phyloP scores from a whole-genome alignment of 2,113 vertebrate genomes.

The Myrmophylax atrothorax region DNA sequence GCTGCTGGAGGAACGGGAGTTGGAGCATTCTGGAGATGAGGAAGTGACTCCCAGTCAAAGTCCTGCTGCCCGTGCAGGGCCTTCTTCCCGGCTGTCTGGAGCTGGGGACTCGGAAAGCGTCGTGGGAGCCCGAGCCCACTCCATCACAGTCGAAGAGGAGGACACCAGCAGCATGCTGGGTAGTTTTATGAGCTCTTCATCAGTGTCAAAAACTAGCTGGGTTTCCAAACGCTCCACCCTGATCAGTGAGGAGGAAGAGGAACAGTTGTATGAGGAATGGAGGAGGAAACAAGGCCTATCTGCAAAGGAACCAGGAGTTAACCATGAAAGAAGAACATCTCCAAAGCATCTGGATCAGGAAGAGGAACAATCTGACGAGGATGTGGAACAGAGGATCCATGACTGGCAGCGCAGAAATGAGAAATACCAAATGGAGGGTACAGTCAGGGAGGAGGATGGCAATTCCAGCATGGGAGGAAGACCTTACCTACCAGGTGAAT shows the following conservation, averaged over 20 bases:
- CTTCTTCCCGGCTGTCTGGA: slow-evolving; percentile 56
- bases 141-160: slow-evolving; percentile 85
- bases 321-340: background rate
- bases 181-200: slow-evolving; percentile 79
- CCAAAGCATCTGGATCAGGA: background rate
- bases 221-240: slow-evolving; percentile 73
- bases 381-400: slow-evolving; percentile 76
- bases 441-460: slow-evolving; percentile 68
- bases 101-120: slow-evolving; percentile 56
- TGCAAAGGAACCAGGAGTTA: background rate
- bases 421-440: slow-evolving; percentile 80
- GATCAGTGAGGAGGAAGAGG: slow-evolving; percentile 72
- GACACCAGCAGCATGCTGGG: slow-evolving; percentile 83
- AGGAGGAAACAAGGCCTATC: slow-evolving; percentile 57
- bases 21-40: slow-evolving; percentile 56
- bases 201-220: slow-evolving; percentile 60
- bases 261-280: slow-evolving; percentile 52
- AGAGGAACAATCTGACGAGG: slow-evolving; percentile 66
- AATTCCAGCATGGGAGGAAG: slow-evolving; percentile 28
- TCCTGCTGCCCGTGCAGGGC: slow-evolving; percentile 72
- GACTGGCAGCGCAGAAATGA: slow-evolving; percentile 93
- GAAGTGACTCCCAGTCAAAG: slow-evolving; percentile 79
- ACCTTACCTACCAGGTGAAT: slow-evolving; percentile 22
- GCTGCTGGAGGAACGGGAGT: slow-evolving; percentile 86
- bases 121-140: slow-evolving; percentile 72